These are phyloP conservation scores for Clarias platycephalus DNA, from an alignment of 2,797 vertebrate genomes.

Conservation along the genomic window DNA sequence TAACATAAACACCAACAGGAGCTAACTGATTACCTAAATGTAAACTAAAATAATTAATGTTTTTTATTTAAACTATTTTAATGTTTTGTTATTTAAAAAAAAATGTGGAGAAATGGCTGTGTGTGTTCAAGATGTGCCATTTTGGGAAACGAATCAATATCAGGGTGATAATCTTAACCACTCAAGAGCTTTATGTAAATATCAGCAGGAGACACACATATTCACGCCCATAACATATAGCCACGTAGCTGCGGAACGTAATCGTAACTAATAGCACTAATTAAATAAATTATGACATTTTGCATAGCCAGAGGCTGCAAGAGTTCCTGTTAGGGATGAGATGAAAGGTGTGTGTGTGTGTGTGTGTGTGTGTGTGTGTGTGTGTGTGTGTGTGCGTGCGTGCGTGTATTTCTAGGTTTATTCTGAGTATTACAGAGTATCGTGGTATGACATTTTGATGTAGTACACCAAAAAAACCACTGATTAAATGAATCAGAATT, in stretches of 20 bases:
- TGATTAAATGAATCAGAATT: not conserved
- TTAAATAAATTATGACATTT: slow-evolving; percentile 63
- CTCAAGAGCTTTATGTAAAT: slow-evolving; percentile 55
- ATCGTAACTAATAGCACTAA: slow-evolving; percentile 62
- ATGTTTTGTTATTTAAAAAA: not conserved
- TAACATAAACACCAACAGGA: not conserved
- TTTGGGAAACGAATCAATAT: not conserved
- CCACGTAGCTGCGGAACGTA: slow-evolving; percentile 55
- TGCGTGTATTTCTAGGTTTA: not conserved
- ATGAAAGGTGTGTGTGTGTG: slow-evolving; percentile 10
- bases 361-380: not conserved
- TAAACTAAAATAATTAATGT: not conserved
- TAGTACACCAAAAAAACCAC: not conserved
- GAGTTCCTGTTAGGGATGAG: slow-evolving; percentile 37
- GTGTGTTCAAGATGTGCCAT: no score
- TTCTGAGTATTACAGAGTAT: not conserved
- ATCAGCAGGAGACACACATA: slow-evolving; percentile 54
- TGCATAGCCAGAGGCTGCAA: slow-evolving; percentile 48
- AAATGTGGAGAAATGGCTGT: not conserved
- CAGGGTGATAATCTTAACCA: not conserved
- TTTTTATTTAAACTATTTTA: not conserved
- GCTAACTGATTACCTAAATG: not conserved
- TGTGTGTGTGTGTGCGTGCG: not conserved
- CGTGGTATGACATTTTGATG: not conserved
- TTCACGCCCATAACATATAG: slow-evolving; percentile 32